Base-by-base conservation (phyloP, 2,113 vertebrate species). In the Speoplatyrhinus poulsoni region DNA sequence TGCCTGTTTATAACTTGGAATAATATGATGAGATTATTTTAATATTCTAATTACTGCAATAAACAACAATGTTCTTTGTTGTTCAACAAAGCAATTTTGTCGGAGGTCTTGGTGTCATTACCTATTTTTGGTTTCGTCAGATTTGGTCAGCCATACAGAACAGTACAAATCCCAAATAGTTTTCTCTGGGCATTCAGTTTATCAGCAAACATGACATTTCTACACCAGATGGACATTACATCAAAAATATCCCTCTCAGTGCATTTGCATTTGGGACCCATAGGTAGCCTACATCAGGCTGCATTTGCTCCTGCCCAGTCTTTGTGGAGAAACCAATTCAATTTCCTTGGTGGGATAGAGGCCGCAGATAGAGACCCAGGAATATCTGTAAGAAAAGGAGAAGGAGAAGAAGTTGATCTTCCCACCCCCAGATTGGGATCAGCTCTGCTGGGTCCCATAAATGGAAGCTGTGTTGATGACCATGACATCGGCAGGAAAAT, bases 151-250 rank as follows among this genome's bases (percentile, higher is more conserved):
- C 48, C 61, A 66, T 53, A 54, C 56, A 82, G 62, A 58, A 76
- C 62, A 75, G 74, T 54, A 57, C 16, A 4, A 19, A 82, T 86
- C 60, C 78, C 48, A 65, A 76, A 71, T 77, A 75, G 71, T 62
- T 82, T 86, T 85, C 70, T 72, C 70, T 62, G 69, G 67, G 47
- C 49, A 69, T 65, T 85, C 65, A 63, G 69, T 82, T 87, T 82
- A 88, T 87, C 70, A 80, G 65, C 82, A 90, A 86, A 84, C 76
- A 87, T 83, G 75, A 83, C 82, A 87, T 75, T 69, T 67, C 61
- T 69, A 12, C 73, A 56, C 62, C 79, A 85, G 80, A 86, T 73
- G 76, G 84, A 79, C 67, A 65, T n/a, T 56, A 56, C 70, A 64
- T 69, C 70, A 41, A 74, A 82, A 81, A 72, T 65, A 73, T 82